Evolutionary conservation across 2,113 vertebrate species (phyloP), one percentile per base, ranked within the genome.

Genomic region (Petaurus breviceps): DNA sequence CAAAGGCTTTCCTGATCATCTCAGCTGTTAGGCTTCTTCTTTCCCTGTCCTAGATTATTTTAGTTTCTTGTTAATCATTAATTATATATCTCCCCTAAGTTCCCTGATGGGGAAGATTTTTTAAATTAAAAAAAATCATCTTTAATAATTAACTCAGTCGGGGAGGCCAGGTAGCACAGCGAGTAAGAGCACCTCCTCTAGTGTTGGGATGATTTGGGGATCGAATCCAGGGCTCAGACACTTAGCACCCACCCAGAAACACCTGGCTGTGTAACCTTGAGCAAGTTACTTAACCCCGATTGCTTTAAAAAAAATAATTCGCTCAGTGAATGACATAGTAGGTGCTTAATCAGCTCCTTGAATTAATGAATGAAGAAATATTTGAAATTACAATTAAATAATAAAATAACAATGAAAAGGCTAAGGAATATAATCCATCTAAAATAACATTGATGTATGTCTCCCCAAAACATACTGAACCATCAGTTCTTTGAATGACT

Each of bases 331-430:
- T 43, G 19, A 23, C 7, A 84, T 43, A 19, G 31, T 19, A 84
- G n/a, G 2, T 84, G 11, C 68, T 84, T 84, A 43, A 43, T 84
- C n/a, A 43, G 2, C n/a, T 43, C 16, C 9, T 84, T 84, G 37
- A 43, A 84, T 84, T 43, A 84, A 84, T 43, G 19, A 84, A 43
- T 2, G 10, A 43, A 92, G 0, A 16, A 22, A 61, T 95, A n/a
- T 95, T 84, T 57, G 2, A 4, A 11, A 16, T 0, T 0, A 37
- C 95, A 24, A 96, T 90, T 61, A 92, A 94, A 89, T n/a, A 61
- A 96, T 50, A 97, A 97, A 96, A 92, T 94, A 96, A 5, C 51
- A 94, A 37, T 61, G 55, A 31, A 95, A 97, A 46, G 23, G 96
- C 89, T 92, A 92, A 95, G 52, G 96, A 96, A 51, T 50, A 77